Conservation (phyloP, 2,888 invertebrate genomes). For the Tiphia femorata region DNA sequence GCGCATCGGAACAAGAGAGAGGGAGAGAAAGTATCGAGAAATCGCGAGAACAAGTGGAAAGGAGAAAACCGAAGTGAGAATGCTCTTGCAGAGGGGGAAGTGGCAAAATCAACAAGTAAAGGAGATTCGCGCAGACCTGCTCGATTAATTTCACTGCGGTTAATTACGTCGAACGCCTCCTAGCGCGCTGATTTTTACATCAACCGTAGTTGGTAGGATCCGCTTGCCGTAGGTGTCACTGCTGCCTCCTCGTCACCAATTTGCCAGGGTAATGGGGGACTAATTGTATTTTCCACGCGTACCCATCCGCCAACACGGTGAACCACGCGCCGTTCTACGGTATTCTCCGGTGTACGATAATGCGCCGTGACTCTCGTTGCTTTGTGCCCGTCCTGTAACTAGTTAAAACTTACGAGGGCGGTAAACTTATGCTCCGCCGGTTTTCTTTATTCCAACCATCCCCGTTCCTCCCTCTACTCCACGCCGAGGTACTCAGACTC, state of each 20-base stretch:
- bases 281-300: slow-evolving; percentile 26
- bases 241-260: slow-evolving; percentile 3
- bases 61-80: too few species aligned
- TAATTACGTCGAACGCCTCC: background rate
- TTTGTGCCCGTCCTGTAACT: slow-evolving; percentile 24
- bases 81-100: background rate
- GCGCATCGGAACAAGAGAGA: background rate
- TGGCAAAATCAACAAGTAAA: too few species aligned
- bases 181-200: background rate
- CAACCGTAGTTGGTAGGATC: background rate
- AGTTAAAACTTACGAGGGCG: slow-evolving; percentile 31
- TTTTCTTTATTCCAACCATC: slow-evolving; percentile 7
- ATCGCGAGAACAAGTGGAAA: too few species aligned
- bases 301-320: background rate
- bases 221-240: background rate
- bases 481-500: too few species aligned
- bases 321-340: background rate
- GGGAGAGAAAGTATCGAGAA: too few species aligned
- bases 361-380: slow-evolving; percentile 23
- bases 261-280: slow-evolving; percentile 22
- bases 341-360: slow-evolving; percentile 22
- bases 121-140: background rate
- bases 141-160: background rate
- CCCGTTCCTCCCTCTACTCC: too few species aligned
- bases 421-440: slow-evolving; percentile 17